phyloP scores from a whole-genome alignment of 1,140 invertebrate genomes.

The Argopecten irradians region DNA sequence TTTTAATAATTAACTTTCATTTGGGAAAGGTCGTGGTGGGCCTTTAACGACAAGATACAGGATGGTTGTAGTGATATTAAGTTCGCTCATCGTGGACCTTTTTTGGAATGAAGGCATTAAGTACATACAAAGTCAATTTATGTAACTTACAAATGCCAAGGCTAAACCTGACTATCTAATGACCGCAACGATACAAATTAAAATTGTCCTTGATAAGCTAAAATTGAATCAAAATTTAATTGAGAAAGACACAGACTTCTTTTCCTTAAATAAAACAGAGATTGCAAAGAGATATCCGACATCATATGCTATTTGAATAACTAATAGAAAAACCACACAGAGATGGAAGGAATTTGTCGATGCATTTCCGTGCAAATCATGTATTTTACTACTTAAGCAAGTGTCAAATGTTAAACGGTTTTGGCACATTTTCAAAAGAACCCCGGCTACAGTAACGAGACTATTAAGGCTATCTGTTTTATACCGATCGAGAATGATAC shows the following conservation, averaged over 20 bases:
- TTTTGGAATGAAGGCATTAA: background rate
- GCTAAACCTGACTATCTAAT: background rate
- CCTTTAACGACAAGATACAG: background rate
- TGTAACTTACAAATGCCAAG: background rate
- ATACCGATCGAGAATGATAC: background rate
- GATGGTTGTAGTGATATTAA: background rate
- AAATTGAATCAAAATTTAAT: background rate
- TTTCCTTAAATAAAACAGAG: background rate
- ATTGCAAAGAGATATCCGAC: background rate
- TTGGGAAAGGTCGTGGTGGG: too few relatives aligned
- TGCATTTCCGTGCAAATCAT: background rate
- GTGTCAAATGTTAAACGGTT: constrained; percentile 10
- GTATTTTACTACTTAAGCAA: background rate
- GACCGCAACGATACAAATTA: background rate
- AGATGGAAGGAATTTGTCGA: background rate
- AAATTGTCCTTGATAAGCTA: background rate
- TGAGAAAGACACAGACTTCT: background rate
- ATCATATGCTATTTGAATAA: background rate
- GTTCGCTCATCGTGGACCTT: background rate
- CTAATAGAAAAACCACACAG: background rate
- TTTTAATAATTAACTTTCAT: too few relatives aligned
- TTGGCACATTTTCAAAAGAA: constrained; percentile 17
- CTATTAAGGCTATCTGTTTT: background rate
- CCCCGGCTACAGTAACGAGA: background rate
- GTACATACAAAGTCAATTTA: background rate